phyloP scores from a whole-genome alignment of 2,888 invertebrate species.

The Tribolium freemani region DNA sequence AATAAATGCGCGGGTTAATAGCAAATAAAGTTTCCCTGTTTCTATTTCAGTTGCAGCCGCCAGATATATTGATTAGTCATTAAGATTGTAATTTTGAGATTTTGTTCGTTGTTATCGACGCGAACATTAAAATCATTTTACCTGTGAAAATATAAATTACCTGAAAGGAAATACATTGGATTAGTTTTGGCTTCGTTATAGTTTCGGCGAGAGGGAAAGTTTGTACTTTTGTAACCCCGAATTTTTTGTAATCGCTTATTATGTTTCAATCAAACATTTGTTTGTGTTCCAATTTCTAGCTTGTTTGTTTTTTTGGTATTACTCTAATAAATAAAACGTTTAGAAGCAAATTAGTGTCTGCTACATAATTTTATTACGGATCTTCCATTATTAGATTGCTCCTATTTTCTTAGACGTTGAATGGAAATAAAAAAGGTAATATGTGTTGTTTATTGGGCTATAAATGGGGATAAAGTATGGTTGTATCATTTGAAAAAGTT shows the following conservation, averaged over 20 bases:
- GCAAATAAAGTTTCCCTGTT: neutral
- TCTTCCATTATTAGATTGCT: conserved; percentile 15
- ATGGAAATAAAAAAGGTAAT: neutral
- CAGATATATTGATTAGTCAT: neutral
- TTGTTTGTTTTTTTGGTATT: neutral
- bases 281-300: neutral
- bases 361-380: conserved; percentile 5
- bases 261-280: neutral
- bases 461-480: conserved; percentile 1
- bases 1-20: neutral
- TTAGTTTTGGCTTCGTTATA: neutral
- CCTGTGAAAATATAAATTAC: neutral
- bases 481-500: neutral
- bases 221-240: neutral
- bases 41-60: neutral
- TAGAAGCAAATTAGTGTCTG: neutral
- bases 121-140: neutral
- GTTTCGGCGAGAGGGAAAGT: neutral
- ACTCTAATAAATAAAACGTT: neutral
- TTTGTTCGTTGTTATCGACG: neutral
- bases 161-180: neutral
- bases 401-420: neutral
- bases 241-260: neutral
- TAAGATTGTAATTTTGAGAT: neutral
- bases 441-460: conserved; percentile 8